Percentiles rank a stretch among this genome's conserved stretches.
Evolutionary conservation across 30 jellyfish, hydroid and myxozoan genomes (phyloP).

Genomic region (Aurelia aurita complex sp. Pacific): DNA sequence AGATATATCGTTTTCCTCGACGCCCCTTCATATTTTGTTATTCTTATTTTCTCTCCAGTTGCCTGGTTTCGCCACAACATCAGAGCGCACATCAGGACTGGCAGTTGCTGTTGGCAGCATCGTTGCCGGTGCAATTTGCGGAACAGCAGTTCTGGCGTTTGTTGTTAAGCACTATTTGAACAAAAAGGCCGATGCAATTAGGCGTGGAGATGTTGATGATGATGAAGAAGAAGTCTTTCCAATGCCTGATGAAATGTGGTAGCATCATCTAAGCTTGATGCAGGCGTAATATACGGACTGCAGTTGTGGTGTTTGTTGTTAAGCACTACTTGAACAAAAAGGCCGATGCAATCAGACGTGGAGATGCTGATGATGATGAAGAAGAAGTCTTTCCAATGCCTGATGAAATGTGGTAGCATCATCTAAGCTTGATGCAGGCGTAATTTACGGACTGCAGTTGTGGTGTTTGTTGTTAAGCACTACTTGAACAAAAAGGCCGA

Average conservation of each 20-base stretch:
- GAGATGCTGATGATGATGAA: constrained; percentile 24
- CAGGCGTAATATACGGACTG: constrained; percentile 76
- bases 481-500: no score
- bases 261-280: constrained; percentile 31
- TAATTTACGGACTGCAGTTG: no score
- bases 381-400: constrained; percentile 86
- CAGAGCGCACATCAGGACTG: constrained; percentile 63
- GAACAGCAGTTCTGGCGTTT: constrained; percentile 66
- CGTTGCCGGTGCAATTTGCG: constrained; percentile 81
- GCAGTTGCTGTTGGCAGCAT: constrained; percentile 87
- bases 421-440: no score
- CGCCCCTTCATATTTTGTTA: no score
- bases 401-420: constrained; percentile 34
- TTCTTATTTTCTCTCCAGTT: neutral
- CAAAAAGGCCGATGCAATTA: constrained; percentile 25
- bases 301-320: constrained; percentile 53
- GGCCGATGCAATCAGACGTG: constrained; percentile 16
- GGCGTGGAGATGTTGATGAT: constrained; percentile 32
- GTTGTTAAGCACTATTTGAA: constrained; percentile 53
- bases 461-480: no score
- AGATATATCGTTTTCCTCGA: no score
- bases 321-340: constrained; percentile 46
- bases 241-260: constrained; percentile 94
- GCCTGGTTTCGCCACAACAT: constrained; percentile 47
- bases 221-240: constrained; percentile 83